Evolutionary conservation across 23 tunicate genomes (phyloP), one percentile per base, ranked within the genome.

Genomic region (Corella eumyota): DNA sequence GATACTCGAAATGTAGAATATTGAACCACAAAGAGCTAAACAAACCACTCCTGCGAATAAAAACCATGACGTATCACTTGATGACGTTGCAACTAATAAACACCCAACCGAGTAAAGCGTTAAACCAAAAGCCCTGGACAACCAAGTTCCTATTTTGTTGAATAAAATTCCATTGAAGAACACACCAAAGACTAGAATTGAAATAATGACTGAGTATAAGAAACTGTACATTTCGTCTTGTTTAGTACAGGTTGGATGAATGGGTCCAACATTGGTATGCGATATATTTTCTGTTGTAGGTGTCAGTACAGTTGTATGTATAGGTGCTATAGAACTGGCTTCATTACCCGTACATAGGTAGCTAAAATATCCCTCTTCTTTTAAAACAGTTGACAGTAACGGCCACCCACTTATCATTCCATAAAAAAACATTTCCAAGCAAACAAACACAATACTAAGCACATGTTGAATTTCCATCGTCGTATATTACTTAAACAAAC

Each of bases 41-140:
- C 15, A 54, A 54, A 54, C 29, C 60, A 54, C 29, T 2, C 29
- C 60, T 26, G 60, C 34, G 29, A 54, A 54, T 2, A 54, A 4
- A 24, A 54, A 15, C 2, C 29, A 1, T 2, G 60, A 7, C 4
- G 2, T 2, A 4, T 4, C 3, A 2, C 4, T 33, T 13, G 30
- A 2, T 23, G 60, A 1, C 6, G 3, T 54, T 54, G 60, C 60
- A 32, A 54, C 29, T 3, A 54, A 25, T 23, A 54, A 24, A 4
- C 2, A 54, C 11, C 60, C 60, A 15, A 5, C 6, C 2, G 6
- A 32, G 29, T 4, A 4, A 19, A 54, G 11, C 3, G 29, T 19
- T 2, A 54, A 1, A 1, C n/a, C 31, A 2, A 54, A 2, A 3
- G 3, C 2, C 2, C 60, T 4, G 6, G 25, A 2, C 15, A 54